A percentile compares a stretch with the other conserved stretches of the same genome.
Evolutionary conservation across 2,888 invertebrate species (phyloP).

Genomic region (Myopa tessellatipennis): DNA sequence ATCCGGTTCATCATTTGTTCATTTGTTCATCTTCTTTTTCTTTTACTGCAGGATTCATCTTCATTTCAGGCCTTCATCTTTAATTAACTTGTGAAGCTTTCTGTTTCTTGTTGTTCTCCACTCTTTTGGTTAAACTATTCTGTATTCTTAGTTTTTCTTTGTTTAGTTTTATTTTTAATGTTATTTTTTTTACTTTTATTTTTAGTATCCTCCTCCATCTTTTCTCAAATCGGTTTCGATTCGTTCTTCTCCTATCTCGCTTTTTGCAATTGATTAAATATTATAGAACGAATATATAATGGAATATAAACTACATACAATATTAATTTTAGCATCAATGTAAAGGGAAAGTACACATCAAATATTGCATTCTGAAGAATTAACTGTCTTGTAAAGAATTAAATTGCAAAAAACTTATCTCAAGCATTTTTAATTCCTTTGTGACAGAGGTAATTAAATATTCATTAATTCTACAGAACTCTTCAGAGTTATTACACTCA

Average conservation of each 20-base stretch:
- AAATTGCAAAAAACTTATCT: too few species aligned
- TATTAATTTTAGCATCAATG: too few species aligned
- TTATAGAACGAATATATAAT: too few species aligned
- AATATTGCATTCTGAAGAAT: too few species aligned
- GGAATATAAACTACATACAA: too few species aligned
- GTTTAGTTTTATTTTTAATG: conserved; percentile 16
- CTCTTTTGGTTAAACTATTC: background rate
- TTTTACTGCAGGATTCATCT: too few species aligned
- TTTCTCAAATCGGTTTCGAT: conserved; percentile 40
- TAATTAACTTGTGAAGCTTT: background rate
- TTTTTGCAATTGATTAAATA: too few species aligned
- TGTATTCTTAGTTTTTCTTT: background rate
- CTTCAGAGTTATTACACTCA: background rate
- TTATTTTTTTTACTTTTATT: conserved; percentile 34
- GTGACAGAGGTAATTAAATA: background rate
- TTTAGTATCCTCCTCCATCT: conserved; percentile 56
- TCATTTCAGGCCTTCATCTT: too few species aligned
- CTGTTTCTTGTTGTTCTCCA: background rate
- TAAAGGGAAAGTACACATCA: too few species aligned
- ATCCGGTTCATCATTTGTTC: too few species aligned
- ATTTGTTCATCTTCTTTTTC: background rate
- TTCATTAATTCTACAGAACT: background rate
- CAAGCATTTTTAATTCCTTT: too few species aligned
- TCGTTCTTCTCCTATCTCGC: background rate
- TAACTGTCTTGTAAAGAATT: too few species aligned